A percentile compares a stretch with the other conserved stretches of the same genome.
These are phyloP conservation scores for Dendrophyllia cribrosa DNA, from an alignment of 64 coral and sea anemone species.

Conservation along the genomic window DNA sequence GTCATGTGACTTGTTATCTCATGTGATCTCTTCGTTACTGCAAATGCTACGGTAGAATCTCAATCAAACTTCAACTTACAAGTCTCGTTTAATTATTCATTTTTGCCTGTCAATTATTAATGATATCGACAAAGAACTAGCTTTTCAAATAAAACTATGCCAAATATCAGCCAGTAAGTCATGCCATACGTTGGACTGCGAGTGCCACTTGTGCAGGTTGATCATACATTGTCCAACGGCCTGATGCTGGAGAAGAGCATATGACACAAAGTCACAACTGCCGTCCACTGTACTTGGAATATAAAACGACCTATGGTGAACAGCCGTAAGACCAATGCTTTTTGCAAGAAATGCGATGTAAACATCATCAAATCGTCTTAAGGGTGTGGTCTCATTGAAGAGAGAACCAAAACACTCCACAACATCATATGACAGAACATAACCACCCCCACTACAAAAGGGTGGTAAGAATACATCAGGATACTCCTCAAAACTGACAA, in stretches of 20 bases:
- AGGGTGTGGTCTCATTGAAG: conserved; percentile 43
- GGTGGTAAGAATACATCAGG: conserved; percentile 11
- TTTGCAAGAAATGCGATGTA: conserved; percentile 63
- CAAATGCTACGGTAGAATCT: too few relatives aligned
- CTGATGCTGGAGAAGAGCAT: conserved; percentile 67
- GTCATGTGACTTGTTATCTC: conserved; percentile 45
- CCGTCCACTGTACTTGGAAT: not conserved
- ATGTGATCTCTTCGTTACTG: not conserved
- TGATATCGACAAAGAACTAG: too few relatives aligned
- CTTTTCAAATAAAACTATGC: too few relatives aligned
- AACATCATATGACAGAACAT: conserved; percentile 62
- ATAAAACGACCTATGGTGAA: conserved; percentile 17
- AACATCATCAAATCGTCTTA: conserved; percentile 58
- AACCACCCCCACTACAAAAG: conserved; percentile 65
- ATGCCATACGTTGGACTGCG: too few relatives aligned
- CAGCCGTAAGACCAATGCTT: conserved; percentile 1
- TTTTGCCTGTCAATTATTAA: too few relatives aligned
- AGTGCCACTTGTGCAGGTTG: conserved; percentile 19
- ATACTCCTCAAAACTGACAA: conserved; percentile 6
- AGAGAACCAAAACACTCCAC: not conserved
- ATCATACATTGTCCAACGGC: conserved; percentile 48
- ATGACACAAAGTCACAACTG: conserved; percentile 32
- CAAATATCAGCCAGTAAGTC: too few relatives aligned
- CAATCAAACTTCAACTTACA: too few relatives aligned
- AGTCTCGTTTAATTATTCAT: too few relatives aligned